These are phyloP conservation scores for Telmatochromis brichardi DNA, from an alignment of 2,113 vertebrate genomes.

Conservation along the genomic window DNA sequence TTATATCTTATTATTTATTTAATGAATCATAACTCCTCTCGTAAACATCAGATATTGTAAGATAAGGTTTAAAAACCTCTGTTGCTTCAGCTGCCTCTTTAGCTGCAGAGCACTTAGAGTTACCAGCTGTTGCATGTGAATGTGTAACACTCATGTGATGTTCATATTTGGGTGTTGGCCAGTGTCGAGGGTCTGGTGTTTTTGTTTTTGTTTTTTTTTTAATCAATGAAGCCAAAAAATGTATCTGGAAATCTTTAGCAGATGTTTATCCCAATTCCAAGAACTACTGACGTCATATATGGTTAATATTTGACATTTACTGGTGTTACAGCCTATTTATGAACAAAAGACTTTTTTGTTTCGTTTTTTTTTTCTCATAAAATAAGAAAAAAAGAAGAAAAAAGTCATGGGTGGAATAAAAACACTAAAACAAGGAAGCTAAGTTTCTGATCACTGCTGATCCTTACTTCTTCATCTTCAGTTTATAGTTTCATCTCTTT, in stretches of 20 bases:
- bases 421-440: background rate
- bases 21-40: background rate
- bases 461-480: background rate
- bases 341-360: background rate
- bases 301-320: background rate
- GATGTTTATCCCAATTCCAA: background rate
- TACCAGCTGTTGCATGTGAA: background rate
- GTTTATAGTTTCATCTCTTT: background rate
- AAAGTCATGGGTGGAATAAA: background rate
- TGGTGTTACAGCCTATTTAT: background rate
- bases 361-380: background rate
- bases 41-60: background rate
- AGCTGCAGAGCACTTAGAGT: background rate
- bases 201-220: fast-evolving
- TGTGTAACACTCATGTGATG: background rate
- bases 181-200: background rate
- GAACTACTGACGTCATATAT: background rate
- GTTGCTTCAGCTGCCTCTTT: background rate
- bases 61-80: background rate
- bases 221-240: background rate
- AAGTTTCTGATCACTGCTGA: background rate
- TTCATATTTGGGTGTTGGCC: background rate
- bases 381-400: background rate
- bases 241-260: fast-evolving
- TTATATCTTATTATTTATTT: background rate